phyloP scores from a whole-genome alignment of 2,113 vertebrate species.

The Rhizomys pruinosus region DNA sequence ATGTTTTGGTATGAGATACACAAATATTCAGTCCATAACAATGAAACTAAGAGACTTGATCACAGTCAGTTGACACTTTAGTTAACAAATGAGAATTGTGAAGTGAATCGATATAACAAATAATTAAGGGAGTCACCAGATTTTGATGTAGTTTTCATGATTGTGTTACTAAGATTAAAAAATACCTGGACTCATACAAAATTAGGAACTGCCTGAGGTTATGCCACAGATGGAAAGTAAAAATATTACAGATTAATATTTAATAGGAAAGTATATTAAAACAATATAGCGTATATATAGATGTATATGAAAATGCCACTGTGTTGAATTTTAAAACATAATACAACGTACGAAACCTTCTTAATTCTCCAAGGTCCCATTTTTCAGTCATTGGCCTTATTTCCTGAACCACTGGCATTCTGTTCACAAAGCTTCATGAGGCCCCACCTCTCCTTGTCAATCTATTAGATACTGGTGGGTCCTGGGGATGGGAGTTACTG shows the following conservation, averaged over 20 bases:
- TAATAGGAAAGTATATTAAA: constrained; percentile 1
- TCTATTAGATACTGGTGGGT: neutral
- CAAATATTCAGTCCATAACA: neutral
- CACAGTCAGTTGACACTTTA: neutral
- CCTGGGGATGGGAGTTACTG: neutral
- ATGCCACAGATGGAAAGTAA: neutral
- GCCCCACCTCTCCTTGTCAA: neutral
- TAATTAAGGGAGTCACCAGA: constrained; percentile 11
- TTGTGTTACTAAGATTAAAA: neutral
- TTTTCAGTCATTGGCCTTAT: too few relatives aligned
- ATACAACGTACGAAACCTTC: too few relatives aligned
- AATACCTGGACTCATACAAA: neutral
- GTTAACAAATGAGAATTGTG: neutral
- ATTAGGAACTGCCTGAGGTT: neutral
- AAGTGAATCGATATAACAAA: neutral
- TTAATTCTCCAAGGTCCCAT: too few relatives aligned
- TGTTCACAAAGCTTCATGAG: neutral
- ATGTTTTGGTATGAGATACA: neutral
- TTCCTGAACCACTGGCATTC: too few relatives aligned
- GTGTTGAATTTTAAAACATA: neutral
- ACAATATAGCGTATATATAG: neutral
- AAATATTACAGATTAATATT: constrained; percentile 1
- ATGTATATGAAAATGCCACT: neutral
- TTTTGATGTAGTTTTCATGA: neutral
- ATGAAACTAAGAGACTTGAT: neutral